Base-by-base conservation (phyloP, 2,888 invertebrate species). In the Eupithecia centaureata region DNA sequence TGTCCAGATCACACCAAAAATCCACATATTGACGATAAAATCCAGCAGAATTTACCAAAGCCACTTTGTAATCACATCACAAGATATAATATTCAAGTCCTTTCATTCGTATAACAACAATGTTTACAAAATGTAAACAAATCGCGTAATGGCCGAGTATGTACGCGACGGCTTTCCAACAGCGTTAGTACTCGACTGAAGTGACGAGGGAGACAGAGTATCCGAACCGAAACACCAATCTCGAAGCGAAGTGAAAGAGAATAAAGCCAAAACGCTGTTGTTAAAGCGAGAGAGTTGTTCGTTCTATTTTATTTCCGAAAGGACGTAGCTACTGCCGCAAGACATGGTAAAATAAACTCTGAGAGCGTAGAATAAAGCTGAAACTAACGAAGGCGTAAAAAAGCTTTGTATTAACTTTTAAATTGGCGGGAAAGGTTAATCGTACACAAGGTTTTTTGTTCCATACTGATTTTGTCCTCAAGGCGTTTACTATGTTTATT, bases 391-490 rank as follows among this genome's bases (percentile, higher is more conserved):
- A 15, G 18, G 0, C 10, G 10, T 22, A 25, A 38, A 33, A 68
- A 73, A 77, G 73, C 71, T 74, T 60, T 38, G 67, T 57, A 68
- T 73, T 75, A 27, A 73, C 75, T 79, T 75, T 79, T 70, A 76
- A 82, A 79, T 84, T 87, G 88, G 88, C 88, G 88, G 88, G 88
- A 89, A 89, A 86, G 77, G 78, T 79, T 77, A 77, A 73, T 72
- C 73, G 42, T 70, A 72, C 67, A 76, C 75, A 69, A 69, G 73
- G 60, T 64, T 73, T 71, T 68, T 32, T 70, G 61, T 65, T 67
- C 30, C 63, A 61, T 57, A 68, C 42, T 38, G 54, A 63, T 61
- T 65, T 61, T 61, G 56, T 57, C 58, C 57, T 54, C 57, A 70
- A 61, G 54, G 60, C 65, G 33, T 63, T 27, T 12, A 28, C 28